Base-by-base conservation (phyloP, 2,888 invertebrate genomes). In the Nemotelus pantherinus region DNA sequence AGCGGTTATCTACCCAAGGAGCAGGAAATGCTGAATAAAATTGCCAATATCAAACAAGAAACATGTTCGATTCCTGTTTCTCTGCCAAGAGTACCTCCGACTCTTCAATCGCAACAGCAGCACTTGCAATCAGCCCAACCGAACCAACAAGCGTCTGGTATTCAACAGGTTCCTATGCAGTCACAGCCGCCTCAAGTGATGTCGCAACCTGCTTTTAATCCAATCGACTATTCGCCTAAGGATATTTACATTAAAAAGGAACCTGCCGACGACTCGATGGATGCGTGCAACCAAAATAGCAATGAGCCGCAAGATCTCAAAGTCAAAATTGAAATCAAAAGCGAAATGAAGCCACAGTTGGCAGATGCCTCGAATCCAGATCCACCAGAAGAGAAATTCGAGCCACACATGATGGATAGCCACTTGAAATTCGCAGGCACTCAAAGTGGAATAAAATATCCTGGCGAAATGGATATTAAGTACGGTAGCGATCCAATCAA, bases 281-380 rank as follows among this genome's bases (percentile, higher is more conserved):
- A 89, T 77, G 85, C 87, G 53, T 87, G 87, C 79, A 86, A 87
- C 82, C 86, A 87, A 78, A 87, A 86, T 70, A 86, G 86, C 80
- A 90, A 88, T 84, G 92, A 93, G 82, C 92, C 93, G 5, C 92
- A 93, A 83, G 93, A 93, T 85, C 87, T 93, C 77, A 93, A 93
- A 84, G 92, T 93, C 50, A 93, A 93, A 83, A 92, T 92, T 82
- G 93, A 93, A 85, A 89, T 91, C 75, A 88, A 88, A 79, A 88
- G 87, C 76, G 87, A 86, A 80, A 84, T 86, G 50, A 83, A 82
- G 79, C 76, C 75, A 78, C 76, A 80, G 77, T 5, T 80, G n/a
- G 25, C 71, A 6, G 81, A 80, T 7, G 80, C 82, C 5, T 68
- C 77, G 41, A 79, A 78, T 0, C 63, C 79, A 48, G 88, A 89